Conservation (phyloP, 2,797 vertebrate genomes). For the Lates japonicus region DNA sequence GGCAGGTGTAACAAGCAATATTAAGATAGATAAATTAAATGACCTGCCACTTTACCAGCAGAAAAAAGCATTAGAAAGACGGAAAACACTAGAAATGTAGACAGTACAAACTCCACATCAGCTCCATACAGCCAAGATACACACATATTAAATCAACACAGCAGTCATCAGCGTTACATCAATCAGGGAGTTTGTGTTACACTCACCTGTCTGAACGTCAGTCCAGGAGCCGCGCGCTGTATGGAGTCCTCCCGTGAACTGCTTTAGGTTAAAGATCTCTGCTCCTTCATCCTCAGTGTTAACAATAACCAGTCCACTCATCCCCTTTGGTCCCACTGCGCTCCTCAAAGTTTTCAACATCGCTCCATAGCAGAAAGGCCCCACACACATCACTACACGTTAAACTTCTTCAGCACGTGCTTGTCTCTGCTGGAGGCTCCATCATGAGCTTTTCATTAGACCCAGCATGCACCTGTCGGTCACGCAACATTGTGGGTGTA, state of each 20-base stretch:
- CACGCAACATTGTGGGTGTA: background rate
- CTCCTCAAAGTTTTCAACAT: too few species aligned
- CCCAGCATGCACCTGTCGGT: background rate
- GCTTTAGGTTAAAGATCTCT: background rate
- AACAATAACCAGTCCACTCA: background rate
- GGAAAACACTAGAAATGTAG: background rate
- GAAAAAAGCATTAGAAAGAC: background rate
- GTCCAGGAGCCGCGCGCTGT: too few species aligned
- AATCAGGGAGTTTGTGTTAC: background rate
- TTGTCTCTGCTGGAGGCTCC: too few species aligned
- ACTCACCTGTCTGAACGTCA: background rate
- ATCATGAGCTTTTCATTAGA: background rate
- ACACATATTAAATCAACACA: background rate
- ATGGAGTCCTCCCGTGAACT: background rate
- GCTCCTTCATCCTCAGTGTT: background rate
- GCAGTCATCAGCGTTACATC: background rate
- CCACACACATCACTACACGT: too few species aligned
- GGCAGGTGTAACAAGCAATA: background rate
- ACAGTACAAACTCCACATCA: background rate
- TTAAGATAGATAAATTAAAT: background rate
- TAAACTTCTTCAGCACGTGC: too few species aligned
- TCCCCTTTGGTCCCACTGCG: background rate
- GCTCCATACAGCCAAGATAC: background rate
- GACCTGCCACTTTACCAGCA: background rate
- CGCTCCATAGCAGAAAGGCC: too few species aligned